Conservation (phyloP, 2,113 vertebrate genomes). For the Loxodonta africana region DNA sequence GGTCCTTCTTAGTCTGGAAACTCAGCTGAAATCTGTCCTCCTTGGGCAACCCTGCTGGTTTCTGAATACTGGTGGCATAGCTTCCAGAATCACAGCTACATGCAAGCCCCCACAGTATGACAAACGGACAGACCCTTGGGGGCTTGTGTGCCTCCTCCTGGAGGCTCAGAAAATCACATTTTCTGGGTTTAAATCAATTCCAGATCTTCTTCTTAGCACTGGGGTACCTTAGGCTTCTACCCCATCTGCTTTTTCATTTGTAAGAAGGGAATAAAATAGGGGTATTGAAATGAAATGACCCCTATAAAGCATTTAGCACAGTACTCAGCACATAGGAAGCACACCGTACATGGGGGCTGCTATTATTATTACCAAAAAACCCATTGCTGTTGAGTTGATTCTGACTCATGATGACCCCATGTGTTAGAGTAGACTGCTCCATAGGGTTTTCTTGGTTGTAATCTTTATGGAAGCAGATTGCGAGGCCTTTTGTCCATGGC, state of each 20-base stretch:
- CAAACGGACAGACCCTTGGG: no score
- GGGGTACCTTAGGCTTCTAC: not conserved
- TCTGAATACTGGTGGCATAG: no score
- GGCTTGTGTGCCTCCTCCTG: not conserved
- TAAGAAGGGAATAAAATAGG: not conserved
- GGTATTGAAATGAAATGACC: not conserved
- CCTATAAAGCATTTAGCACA: not conserved
- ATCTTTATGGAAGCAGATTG: not conserved
- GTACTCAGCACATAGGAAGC: not conserved
- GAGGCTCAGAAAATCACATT: not conserved
- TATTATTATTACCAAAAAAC: not conserved
- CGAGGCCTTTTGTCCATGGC: not conserved
- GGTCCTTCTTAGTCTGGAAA: no score
- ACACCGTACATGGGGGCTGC: not conserved
- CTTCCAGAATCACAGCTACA: no score
- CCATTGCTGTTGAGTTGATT: not conserved
- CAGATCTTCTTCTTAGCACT: not conserved
- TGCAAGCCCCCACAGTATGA: no score
- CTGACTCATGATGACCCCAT: not conserved
- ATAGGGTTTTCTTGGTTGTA: not conserved
- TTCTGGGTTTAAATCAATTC: constrained; percentile 4
- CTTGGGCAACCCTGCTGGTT: no score
- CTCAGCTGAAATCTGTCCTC: no score
- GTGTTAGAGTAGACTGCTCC: not conserved
- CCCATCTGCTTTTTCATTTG: constrained; percentile 20